These are phyloP conservation scores for Entosphenus tridentatus DNA, from an alignment of 2,113 vertebrate species.

Conservation along the genomic window DNA sequence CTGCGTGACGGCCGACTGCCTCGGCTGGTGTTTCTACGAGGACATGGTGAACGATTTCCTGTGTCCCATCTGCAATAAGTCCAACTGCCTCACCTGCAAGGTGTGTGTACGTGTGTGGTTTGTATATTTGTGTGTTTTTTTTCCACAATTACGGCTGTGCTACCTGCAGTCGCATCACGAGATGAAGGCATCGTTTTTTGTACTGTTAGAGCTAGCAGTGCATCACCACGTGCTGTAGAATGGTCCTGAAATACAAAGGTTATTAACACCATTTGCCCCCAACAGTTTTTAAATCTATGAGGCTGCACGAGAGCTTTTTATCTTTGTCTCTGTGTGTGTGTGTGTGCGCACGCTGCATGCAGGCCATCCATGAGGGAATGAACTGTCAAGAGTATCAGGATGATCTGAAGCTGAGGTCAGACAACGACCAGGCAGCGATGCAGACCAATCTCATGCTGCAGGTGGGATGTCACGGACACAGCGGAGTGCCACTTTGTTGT, in stretches of 20 bases:
- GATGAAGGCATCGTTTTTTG: too few species aligned
- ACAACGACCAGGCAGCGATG: constrained; percentile 37
- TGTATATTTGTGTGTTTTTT: not conserved
- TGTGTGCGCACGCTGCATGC: not conserved
- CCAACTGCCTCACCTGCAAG: constrained; percentile 31
- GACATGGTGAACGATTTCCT: constrained; percentile 46
- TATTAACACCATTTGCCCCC: too few species aligned
- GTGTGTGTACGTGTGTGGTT: constrained; percentile 14
- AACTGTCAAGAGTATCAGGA: constrained; percentile 61
- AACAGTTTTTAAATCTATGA: not conserved
- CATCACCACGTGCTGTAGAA: too few species aligned
- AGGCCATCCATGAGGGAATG: constrained; percentile 50
- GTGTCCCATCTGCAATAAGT: constrained; percentile 18
- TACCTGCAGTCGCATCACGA: too few species aligned
- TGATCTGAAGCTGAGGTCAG: constrained; percentile 33
- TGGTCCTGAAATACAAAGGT: too few species aligned
- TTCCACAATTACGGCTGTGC: too few species aligned
- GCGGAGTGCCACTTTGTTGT: too few species aligned
- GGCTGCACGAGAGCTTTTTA: not conserved
- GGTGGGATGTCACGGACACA: constrained; percentile 17
- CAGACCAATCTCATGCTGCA: constrained; percentile 37
- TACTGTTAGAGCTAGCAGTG: too few species aligned
- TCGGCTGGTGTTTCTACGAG: constrained; percentile 61
- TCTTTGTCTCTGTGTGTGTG: not conserved
- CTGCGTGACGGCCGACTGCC: constrained; percentile 50